These are phyloP conservation scores for Pterobdella sp. DNA, from an alignment of 2,888 invertebrate species.

Conservation along the genomic window DNA sequence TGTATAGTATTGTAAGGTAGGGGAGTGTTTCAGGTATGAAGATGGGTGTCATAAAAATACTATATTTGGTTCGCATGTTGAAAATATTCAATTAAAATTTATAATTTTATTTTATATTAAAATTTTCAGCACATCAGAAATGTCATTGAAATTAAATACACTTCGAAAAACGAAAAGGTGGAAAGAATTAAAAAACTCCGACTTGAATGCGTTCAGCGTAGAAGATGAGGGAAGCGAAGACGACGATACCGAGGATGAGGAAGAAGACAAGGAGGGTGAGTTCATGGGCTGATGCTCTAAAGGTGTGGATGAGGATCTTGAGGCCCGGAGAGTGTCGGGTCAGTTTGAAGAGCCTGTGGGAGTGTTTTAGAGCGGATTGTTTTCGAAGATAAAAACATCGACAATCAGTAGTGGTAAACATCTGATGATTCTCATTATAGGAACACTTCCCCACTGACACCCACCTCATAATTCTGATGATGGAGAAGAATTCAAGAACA, in stretches of 20 bases:
- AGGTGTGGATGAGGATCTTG: slow-evolving; percentile 90
- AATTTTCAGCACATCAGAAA: background rate
- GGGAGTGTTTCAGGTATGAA: too few relatives aligned
- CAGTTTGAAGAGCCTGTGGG: slow-evolving; percentile 30
- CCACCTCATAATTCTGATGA: slow-evolving; percentile 82
- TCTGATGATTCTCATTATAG: background rate
- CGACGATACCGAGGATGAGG: slow-evolving; percentile 84
- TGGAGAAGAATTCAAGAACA: slow-evolving; percentile 84
- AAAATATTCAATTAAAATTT: background rate
- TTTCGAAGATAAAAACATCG: slow-evolving; percentile 38
- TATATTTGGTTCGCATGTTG: background rate
- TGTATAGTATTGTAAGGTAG: too few relatives aligned
- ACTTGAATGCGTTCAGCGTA: slow-evolving; percentile 90
- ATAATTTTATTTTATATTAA: background rate
- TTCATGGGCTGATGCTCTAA: slow-evolving; percentile 90
- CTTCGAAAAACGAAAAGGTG: background rate
- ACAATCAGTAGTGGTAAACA: background rate
- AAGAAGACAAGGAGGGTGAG: slow-evolving; percentile 84
- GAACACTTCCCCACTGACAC: slow-evolving; percentile 86
- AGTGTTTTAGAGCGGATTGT: slow-evolving; percentile 80
- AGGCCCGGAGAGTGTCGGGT: slow-evolving; percentile 48
- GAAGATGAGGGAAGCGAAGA: slow-evolving; percentile 87
- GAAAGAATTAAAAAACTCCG: slow-evolving; percentile 72
- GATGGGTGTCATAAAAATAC: too few relatives aligned
- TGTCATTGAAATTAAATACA: background rate